phyloP scores from a whole-genome alignment of 64 coral and sea anemone species.

The Pachyseris speciosa region DNA sequence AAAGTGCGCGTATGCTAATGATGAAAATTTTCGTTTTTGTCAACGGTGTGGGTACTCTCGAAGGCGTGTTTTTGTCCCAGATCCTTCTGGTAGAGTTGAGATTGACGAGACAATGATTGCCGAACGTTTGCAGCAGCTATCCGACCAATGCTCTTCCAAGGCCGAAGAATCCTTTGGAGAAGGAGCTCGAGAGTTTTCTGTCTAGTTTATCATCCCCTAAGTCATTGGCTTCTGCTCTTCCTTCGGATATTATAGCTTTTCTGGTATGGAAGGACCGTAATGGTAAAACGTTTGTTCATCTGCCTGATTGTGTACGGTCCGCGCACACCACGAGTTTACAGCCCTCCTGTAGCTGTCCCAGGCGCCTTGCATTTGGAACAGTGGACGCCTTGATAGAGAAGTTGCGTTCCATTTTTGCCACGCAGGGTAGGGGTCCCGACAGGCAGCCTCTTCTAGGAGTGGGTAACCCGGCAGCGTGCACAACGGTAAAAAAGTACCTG shows the following conservation, averaged over 20 bases:
- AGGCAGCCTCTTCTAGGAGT: not conserved
- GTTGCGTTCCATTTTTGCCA: not conserved
- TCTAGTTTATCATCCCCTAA: not conserved
- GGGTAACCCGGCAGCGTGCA: constrained; percentile 5
- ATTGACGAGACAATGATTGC: not conserved
- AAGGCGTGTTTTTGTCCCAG: not conserved
- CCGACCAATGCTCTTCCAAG: not conserved
- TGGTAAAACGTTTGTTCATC: constrained; percentile 8
- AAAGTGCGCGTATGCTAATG: not conserved
- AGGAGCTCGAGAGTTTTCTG: constrained; percentile 17
- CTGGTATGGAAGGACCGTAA: not conserved
- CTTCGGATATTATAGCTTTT: not conserved
- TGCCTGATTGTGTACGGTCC: not conserved
- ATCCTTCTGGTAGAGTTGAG: not conserved
- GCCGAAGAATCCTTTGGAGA: constrained; percentile 6
- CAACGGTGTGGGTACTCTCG: constrained; percentile 15
- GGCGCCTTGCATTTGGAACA: constrained; percentile 33
- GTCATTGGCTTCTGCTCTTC: not conserved
- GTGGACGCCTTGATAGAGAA: constrained; percentile 46
- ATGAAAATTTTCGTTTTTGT: constrained; percentile 10
- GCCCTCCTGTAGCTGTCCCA: not conserved
- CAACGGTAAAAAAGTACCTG: not conserved
- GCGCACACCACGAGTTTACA: not conserved
- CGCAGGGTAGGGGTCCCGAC: not conserved
- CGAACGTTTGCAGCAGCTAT: not conserved